A percentile compares a stretch with the other conserved stretches of the same genome.
Evolutionary conservation across 1,140 invertebrate genomes (phyloP).

Genomic region (Whitmania pigra): DNA sequence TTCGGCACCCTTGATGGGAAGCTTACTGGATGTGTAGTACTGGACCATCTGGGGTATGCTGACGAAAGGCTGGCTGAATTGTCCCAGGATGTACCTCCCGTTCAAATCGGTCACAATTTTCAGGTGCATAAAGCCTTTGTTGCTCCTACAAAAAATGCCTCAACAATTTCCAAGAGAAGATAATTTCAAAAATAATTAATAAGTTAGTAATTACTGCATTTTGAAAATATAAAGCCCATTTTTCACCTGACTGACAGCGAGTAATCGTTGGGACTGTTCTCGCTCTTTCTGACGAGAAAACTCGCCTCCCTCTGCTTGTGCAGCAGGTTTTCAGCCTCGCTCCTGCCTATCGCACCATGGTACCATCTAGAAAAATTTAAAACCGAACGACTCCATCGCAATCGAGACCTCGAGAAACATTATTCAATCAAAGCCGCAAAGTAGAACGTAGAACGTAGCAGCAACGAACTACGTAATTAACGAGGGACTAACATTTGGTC

Average conservation of each 20-base stretch:
- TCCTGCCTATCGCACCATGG: conserved; percentile 10
- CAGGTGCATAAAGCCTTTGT: conserved; percentile 88
- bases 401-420: background rate
- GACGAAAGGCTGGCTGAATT: conserved; percentile 76
- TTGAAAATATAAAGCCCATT: no score
- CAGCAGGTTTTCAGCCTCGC: conserved; percentile 1
- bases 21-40: conserved; percentile 75
- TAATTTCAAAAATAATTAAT: no score
- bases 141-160: conserved; percentile 52
- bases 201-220: no score
- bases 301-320: conserved; percentile 11
- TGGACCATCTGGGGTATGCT: conserved; percentile 76
- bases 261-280: conserved; percentile 14
- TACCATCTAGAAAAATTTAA: conserved; percentile 12
- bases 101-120: conserved; percentile 50
- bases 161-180: no score
- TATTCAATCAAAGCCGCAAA: background rate
- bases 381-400: background rate
- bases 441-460: background rate
- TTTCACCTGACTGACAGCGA: conserved; percentile 13
- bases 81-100: conserved; percentile 68
- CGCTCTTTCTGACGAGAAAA: conserved; percentile 13
- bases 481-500: no score
- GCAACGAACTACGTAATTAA: background rate
- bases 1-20: conserved; percentile 83